These are phyloP conservation scores for Drosophila nikananu DNA, from an alignment of 1,140 invertebrate genomes.

Conservation along the genomic window DNA sequence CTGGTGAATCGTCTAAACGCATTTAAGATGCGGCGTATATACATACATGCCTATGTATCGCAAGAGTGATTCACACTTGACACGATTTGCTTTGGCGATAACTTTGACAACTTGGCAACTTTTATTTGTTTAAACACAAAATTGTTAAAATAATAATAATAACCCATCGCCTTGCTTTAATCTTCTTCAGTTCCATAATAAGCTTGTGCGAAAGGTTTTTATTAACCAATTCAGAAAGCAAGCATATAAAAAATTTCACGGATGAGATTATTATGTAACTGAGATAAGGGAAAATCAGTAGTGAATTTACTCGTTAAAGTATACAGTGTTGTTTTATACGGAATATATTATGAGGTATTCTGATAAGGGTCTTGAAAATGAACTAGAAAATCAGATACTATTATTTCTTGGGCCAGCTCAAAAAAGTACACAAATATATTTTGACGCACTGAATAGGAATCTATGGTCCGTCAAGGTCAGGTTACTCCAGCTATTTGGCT, in stretches of 20 bases:
- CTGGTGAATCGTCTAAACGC: neutral
- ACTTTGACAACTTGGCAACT: neutral
- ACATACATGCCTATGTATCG: neutral
- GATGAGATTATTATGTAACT: constrained; percentile 12
- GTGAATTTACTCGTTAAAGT: neutral
- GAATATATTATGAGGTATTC: neutral
- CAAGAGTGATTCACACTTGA: constrained; percentile 34
- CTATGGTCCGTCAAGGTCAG: neutral
- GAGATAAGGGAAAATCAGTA: constrained; percentile 10
- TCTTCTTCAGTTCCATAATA: neutral
- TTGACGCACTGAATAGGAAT: neutral
- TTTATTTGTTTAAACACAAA: neutral
- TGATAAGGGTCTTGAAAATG: constrained; percentile 9
- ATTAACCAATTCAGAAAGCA: neutral
- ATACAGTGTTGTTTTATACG: neutral
- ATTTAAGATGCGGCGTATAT: constrained; percentile 1
- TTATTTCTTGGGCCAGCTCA: neutral
- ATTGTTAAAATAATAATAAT: neutral
- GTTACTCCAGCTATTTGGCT: neutral
- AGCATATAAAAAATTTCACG: constrained; percentile 5
- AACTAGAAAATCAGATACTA: constrained; percentile 1
- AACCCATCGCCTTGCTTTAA: neutral
- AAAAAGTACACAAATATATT: neutral
- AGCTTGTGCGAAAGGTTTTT: constrained; percentile 12
- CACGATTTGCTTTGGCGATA: constrained; percentile 21